Evolutionary conservation across 2,113 vertebrate genomes (phyloP), one percentile per base, ranked within the genome.

Genomic region (Labeo catla): DNA sequence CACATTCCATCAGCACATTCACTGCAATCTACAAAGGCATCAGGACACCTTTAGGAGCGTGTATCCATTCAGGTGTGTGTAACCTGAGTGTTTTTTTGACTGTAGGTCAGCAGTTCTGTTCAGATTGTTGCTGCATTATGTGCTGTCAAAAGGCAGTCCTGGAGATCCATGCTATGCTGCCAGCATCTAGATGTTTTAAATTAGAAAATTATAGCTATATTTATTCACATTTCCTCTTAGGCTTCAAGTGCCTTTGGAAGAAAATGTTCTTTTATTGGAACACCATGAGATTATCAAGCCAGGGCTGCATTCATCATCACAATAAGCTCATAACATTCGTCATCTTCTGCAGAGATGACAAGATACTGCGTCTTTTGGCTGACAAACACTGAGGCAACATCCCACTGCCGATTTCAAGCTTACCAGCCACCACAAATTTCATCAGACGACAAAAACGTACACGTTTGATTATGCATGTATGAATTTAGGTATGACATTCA

Each of bases 1-100:
- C 57, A 77, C 28, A 8, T 36, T 45, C 68, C 1, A 72, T 77
- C 28, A 78, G 50, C 76, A 54, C 50, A 65, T 23, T 45, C 78
- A 63, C 19, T 77, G 76, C 23, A 77, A 34, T 77, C 76, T 77
- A 77, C 23, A 52, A 52, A 77, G 19, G 76, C 49, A 77, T 15
- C 76, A 2, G 50, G 28, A 77, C 49, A 54, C 47, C 23, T 77
- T 54, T 28, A 77, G 36, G 50, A 54, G 45, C 7, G 23, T 52
- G 47, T 50, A 76, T 50, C 49, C 7, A 34, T 34, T n/a, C 54
- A 23, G 39, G 47, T 47, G 59, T 80, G 57, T 43, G 28, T 36
- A 39, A 43, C 2, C 15, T 12, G 6, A 36, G 13, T 9, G 8
- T 6, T 39, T 36, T 52, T 76, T 54, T 77, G 23, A 54, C 15